Evolutionary conservation across 2,888 invertebrate species (phyloP), one percentile per base, ranked within the genome.

Genomic region (Luperina testacea): DNA sequence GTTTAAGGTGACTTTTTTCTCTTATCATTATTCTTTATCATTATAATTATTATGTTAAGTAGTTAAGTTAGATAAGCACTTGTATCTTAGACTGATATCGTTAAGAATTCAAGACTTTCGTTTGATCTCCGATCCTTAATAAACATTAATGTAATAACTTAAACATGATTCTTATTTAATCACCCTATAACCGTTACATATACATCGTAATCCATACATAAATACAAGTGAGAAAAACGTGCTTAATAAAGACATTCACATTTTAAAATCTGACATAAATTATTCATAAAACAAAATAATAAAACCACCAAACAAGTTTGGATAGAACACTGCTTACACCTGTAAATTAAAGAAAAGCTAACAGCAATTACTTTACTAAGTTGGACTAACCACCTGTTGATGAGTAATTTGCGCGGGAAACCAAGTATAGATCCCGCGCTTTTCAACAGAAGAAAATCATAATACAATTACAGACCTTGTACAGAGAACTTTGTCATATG

Each of bases 31-130:
- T 59, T 76, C 67, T 82, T 78, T 69, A 77, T 85, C 2, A 32
- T 87, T 32, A 73, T 42, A 53, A 45, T 53, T 75, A 64, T 15
- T 75, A 64, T 15, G 32, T 77, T 80, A 72, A 71, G 75, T 85
- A 87, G 59, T 70, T 87, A 82, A 81, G 81, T 88, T 90, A 88
- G 81, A 42, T 77, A 84, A 85, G 87, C 85, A 87, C 80, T 82
- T 86, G 74, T 90, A 86, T 89, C 90, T 90, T 95, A 95, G 95
- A 95, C 95, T 96, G 95, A 95, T 94, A 92, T 90, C 87, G 84
- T 93, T 95, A 96, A 95, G 95, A 91, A 94, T 94, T 92, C 92
- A 96, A 95, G 96, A 97, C 97, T 97, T 97, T 97, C 96, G 92
- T 95, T 96, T 96, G 97, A 97, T 97, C 97, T 97, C 96, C 92